Evolutionary conservation across 1,140 invertebrate species (phyloP).

Genomic region (Chlorops oryzae): DNA sequence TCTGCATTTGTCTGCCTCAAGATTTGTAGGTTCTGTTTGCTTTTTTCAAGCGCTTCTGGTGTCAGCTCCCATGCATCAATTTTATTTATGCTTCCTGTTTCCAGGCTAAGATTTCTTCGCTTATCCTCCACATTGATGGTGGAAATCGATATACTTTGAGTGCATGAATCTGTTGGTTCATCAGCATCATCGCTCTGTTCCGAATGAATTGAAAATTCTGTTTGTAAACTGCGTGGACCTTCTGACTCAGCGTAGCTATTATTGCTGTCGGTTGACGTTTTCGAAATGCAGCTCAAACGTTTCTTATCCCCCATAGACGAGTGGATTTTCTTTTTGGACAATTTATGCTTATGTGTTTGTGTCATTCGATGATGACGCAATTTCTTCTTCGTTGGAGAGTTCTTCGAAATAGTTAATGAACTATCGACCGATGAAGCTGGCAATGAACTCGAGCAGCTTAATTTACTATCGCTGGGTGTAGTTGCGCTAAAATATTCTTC

Average conservation of each 20-base stretch:
- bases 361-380: neutral
- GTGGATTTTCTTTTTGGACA: slow-evolving; percentile 13
- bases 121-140: slow-evolving; percentile 46
- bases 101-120: slow-evolving; percentile 39
- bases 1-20: slow-evolving; percentile 33
- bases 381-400: slow-evolving; percentile 6
- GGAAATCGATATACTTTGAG: slow-evolving; percentile 13
- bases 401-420: no score
- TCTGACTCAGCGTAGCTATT: slow-evolving; percentile 22
- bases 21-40: slow-evolving; percentile 45
- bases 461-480: no score
- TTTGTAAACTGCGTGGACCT: slow-evolving; percentile 6
- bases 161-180: slow-evolving; percentile 5
- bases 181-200: slow-evolving; percentile 16
- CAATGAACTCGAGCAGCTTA: no score
- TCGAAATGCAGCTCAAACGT: slow-evolving; percentile 42
- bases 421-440: no score
- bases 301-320: slow-evolving; percentile 33
- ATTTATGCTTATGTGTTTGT: neutral
- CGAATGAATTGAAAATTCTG: slow-evolving; percentile 7
- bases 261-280: slow-evolving; percentile 44
- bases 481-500: slow-evolving; percentile 58
- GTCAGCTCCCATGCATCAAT: slow-evolving; percentile 29
- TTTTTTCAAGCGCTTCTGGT: slow-evolving; percentile 40
- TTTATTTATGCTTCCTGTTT: slow-evolving; percentile 35